Evolutionary conservation across 1,140 invertebrate species (phyloP).

Genomic region (Drosophila sturtevanti): DNA sequence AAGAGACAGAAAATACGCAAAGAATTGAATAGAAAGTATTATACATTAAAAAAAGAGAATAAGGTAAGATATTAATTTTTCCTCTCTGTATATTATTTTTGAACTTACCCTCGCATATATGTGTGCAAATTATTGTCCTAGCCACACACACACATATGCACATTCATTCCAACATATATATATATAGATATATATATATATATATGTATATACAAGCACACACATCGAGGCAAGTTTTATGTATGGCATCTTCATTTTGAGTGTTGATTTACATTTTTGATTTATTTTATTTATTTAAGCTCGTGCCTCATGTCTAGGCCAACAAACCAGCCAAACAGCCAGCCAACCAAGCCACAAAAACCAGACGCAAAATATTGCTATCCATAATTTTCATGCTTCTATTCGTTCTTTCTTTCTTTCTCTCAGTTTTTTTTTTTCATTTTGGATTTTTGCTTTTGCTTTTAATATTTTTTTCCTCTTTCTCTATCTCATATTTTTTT

Average conservation of each 20-base stretch:
- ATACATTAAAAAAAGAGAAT: too few relatives aligned
- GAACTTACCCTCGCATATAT: conserved; percentile 2
- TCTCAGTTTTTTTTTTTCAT: conserved; percentile 18
- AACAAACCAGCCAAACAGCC: conserved; percentile 27
- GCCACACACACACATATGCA: conserved; percentile 6
- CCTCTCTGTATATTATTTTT: too few relatives aligned
- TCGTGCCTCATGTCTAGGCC: conserved; percentile 45
- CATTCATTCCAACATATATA: not conserved
- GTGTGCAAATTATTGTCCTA: conserved; percentile 66
- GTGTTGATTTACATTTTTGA: conserved; percentile 80
- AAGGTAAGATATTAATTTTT: too few relatives aligned
- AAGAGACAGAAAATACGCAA: too few relatives aligned
- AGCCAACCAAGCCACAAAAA: conserved; percentile 17
- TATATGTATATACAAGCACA: conserved; percentile 10
- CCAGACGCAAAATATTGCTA: conserved; percentile 54
- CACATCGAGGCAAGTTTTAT: conserved; percentile 15
- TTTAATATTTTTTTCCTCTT: conserved; percentile 51
- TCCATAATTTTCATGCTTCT: conserved; percentile 65
- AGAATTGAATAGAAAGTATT: conserved; percentile 22
- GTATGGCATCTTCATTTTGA: conserved; percentile 28
- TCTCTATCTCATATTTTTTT: conserved; percentile 44
- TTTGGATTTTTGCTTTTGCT: conserved; percentile 24
- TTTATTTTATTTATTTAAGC: conserved; percentile 81
- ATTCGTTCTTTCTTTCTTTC: conserved; percentile 52
- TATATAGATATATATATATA: not conserved